Evolutionary conservation across 2,797 vertebrate species (phyloP), one percentile per base, ranked within the genome.

Genomic region (Chloroceryle amazona): DNA sequence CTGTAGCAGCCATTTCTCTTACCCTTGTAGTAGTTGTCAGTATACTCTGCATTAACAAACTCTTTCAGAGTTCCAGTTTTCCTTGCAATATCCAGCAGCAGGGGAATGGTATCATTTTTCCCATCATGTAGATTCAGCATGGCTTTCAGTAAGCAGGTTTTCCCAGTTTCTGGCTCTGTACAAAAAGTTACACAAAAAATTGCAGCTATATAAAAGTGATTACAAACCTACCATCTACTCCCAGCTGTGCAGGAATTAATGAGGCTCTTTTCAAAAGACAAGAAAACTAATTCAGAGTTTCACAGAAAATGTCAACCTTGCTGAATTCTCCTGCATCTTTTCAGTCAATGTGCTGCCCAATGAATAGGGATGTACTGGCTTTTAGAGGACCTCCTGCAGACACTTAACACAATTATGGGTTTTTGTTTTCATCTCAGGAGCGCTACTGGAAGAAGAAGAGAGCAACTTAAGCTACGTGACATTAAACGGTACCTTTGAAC

Each of bases 141-240:
- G 41, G 99, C 99, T 97, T 99, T 99, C 97, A 99, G 98, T 46
- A 99, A 97, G 55, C 98, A 98, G 0, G 98, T 99, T 98, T 99
- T 99, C 57, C 99, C 99, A 1, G 98, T 98, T 65, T 98, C 98
- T 26, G 98, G 97, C 97, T 99, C 99, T 99, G 72, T 20, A 37
- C 37, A 37, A 37, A 37, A 37, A 37, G 11, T 39, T 85, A 92
- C 51, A 86, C 28, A 96, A 47, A 95, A 74, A 31, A 81, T 65
- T 65, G 67, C 58, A 78, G 54, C 9, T 84, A 51, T 17, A 55
- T 3, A 71, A n/a, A 80, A 89, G 29, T 21, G 26, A 44, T 29
- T 54, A 52, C n/a, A 85, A 90, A 61, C 23, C 37, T 47, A 44
- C 20, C 35, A 51, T 6, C 75, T 49, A 19, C 17, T 62, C 14